These are phyloP conservation scores for Colossoma macropomum DNA, from an alignment of 2,113 vertebrate species.

Conservation along the genomic window DNA sequence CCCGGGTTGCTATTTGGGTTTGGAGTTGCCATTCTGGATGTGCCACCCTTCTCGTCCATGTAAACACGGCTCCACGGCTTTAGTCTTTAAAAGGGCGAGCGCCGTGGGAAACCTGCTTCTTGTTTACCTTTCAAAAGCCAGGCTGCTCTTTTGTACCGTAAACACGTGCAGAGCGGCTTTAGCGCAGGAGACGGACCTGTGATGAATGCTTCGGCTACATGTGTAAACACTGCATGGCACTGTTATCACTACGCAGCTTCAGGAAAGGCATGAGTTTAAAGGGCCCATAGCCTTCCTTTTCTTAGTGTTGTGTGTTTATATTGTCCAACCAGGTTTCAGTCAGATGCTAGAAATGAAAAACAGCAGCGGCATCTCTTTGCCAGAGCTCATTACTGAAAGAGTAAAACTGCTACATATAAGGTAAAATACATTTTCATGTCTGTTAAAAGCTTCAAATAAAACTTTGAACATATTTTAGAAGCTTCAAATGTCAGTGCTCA, in stretches of 20 bases:
- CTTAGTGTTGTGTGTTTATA: too few species aligned
- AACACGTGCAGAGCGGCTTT: constrained; percentile 32
- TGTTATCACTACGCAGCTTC: neutral
- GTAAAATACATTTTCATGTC: too few species aligned
- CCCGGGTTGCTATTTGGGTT: constrained; percentile 51
- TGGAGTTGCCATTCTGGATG: constrained; percentile 44
- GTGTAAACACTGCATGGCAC: constrained; percentile 24
- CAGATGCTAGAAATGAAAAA: too few species aligned
- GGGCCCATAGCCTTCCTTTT: neutral
- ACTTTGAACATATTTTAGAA: too few species aligned
- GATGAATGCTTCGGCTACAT: constrained; percentile 37
- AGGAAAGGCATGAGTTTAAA: neutral
- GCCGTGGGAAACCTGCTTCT: constrained; percentile 54
- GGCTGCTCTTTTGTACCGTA: constrained; percentile 14
- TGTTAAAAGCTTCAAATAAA: too few species aligned
- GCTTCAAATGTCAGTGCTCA: too few species aligned
- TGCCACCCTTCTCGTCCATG: constrained; percentile 43
- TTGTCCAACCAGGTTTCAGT: too few species aligned
- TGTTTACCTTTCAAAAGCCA: constrained; percentile 46
- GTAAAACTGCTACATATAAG: too few species aligned
- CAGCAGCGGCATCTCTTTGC: too few species aligned
- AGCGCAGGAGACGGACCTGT: constrained; percentile 21
- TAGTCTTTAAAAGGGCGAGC: constrained; percentile 44
- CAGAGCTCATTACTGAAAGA: too few species aligned
- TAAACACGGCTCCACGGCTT: constrained; percentile 58